A percentile compares a stretch with the other conserved stretches of the same genome.
Evolutionary conservation across 2,888 invertebrate genomes (phyloP).

Genomic region (Archaeoteleia sp.): DNA sequence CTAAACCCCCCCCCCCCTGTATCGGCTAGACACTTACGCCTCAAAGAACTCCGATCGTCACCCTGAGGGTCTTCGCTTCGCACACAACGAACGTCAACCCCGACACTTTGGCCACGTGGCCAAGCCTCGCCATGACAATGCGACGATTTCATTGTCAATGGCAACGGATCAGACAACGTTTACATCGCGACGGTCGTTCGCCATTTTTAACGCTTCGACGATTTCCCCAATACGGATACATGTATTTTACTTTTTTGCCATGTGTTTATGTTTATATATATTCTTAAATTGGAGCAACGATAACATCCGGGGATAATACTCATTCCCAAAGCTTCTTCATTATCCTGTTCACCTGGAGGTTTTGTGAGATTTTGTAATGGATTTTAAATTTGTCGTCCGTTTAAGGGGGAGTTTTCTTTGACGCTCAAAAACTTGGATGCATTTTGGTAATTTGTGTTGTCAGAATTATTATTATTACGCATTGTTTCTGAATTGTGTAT

Average conservation of each 20-base stretch:
- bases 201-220: slow-evolving; percentile 28
- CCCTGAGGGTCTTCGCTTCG: slow-evolving; percentile 53
- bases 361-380: no score
- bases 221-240: not conserved
- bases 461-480: no score
- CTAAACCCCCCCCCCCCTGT: slow-evolving; percentile 18
- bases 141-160: slow-evolving; percentile 61
- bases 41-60: slow-evolving; percentile 53
- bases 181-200: slow-evolving; percentile 32
- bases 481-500: no score
- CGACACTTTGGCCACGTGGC: slow-evolving; percentile 67
- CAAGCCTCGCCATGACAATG: slow-evolving; percentile 62
- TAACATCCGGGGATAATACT: not conserved
- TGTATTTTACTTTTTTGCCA: slow-evolving; percentile 1
- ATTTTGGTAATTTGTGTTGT: no score
- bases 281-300: slow-evolving; percentile 2
- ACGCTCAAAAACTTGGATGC: no score
- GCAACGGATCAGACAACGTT: slow-evolving; percentile 62
- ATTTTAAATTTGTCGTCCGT: no score
- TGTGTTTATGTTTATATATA: slow-evolving; percentile 29
- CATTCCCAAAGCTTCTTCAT: not conserved
- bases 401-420: no score
- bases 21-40: slow-evolving; percentile 52
- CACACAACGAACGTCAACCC: slow-evolving; percentile 47
- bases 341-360: no score